Percentiles rank a stretch among this genome's conserved stretches.
Evolutionary conservation across 1,140 invertebrate species (phyloP).

Genomic region (Drosophila arawakana): DNA sequence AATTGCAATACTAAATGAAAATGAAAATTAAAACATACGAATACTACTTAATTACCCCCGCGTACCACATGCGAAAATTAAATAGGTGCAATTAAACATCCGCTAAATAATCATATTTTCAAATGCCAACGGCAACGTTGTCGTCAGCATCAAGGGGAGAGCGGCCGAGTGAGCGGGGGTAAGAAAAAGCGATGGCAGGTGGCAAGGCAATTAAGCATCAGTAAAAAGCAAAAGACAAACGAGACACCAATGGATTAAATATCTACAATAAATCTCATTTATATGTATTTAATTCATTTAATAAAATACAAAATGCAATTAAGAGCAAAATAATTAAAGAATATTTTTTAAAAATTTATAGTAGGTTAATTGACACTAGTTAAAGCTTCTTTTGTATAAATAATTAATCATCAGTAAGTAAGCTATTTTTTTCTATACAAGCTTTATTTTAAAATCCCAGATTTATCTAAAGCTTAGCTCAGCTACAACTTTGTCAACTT

Average conservation of each 20-base stretch:
- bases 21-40: conserved; percentile 63
- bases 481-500: not conserved
- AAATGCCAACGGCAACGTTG: conserved; percentile 46
- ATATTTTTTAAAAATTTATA: too few relatives aligned
- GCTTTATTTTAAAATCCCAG: too few relatives aligned
- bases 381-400: too few relatives aligned
- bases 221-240: not conserved
- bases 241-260: conserved; percentile 10
- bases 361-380: too few relatives aligned
- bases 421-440: too few relatives aligned
- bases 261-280: not conserved
- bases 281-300: not conserved
- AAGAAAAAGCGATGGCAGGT: not conserved
- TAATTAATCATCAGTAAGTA: too few relatives aligned
- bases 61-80: conserved; percentile 75
- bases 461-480: too few relatives aligned
- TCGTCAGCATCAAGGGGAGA: not conserved
- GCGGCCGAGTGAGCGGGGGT: not conserved
- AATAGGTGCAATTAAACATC: conserved; percentile 84
- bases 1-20: conserved; percentile 68
- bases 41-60: conserved; percentile 35
- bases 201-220: conserved; percentile 10
- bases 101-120: conserved; percentile 83
- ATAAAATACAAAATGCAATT: not conserved
- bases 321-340: not conserved